These are phyloP conservation scores for Perithous albicinctus DNA, from an alignment of 2,888 invertebrate genomes.

Conservation along the genomic window DNA sequence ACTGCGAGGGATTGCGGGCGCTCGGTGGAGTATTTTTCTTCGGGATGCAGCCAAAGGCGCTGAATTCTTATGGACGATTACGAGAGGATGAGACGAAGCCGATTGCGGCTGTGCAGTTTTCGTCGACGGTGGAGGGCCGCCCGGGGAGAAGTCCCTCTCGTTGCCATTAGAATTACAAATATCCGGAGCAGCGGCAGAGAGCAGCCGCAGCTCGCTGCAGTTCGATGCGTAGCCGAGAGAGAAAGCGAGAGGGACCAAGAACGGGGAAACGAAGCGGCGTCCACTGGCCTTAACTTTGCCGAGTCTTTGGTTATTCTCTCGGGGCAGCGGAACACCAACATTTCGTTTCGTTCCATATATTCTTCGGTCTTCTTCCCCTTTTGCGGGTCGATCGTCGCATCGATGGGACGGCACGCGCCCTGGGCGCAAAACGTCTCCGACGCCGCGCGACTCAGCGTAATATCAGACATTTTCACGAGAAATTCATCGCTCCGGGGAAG, in stretches of 20 bases:
- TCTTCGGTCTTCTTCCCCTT: slow-evolving; percentile 21
- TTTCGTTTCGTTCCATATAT: slow-evolving; percentile 50
- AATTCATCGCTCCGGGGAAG: slow-evolving; percentile 72
- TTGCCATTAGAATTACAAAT: slow-evolving; percentile 82
- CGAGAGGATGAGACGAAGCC: slow-evolving; percentile 33
- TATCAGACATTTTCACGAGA: slow-evolving; percentile 79
- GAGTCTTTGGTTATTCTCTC: slow-evolving; percentile 1
- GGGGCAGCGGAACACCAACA: slow-evolving; percentile 32
- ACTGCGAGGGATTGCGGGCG: not conserved
- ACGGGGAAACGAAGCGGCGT: not conserved
- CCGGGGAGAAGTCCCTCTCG: slow-evolving; percentile 43
- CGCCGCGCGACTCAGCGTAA: slow-evolving; percentile 67
- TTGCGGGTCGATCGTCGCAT: slow-evolving; percentile 51
- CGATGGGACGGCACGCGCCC: slow-evolving; percentile 77
- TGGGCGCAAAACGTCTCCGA: slow-evolving; percentile 77
- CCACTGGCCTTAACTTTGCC: slow-evolving; percentile 16
- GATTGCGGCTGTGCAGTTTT: slow-evolving; percentile 38
- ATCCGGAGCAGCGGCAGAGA: slow-evolving; percentile 70
- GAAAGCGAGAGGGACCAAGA: slow-evolving; percentile 39
- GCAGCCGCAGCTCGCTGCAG: slow-evolving; percentile 76
- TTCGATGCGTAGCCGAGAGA: slow-evolving; percentile 72
- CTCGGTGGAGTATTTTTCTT: slow-evolving; percentile 26
- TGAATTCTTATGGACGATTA: slow-evolving; percentile 56
- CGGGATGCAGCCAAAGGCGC: slow-evolving; percentile 51
- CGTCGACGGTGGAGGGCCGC: slow-evolving; percentile 38